Conservation (phyloP, 2,888 invertebrate species). For the Coleophora deauratella region DNA sequence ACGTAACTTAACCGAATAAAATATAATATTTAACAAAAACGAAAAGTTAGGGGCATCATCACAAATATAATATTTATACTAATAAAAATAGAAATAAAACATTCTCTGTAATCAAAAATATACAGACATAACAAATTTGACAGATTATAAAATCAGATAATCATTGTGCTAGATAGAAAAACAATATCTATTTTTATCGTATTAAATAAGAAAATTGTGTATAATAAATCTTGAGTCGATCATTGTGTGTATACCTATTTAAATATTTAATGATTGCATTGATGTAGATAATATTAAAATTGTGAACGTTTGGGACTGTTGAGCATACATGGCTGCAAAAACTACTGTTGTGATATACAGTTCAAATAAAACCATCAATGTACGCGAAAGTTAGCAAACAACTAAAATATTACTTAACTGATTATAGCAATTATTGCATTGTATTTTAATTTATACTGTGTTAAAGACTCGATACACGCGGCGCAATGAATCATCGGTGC, state of each 20-base stretch:
- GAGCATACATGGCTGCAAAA: conserved; percentile 32
- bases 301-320: conserved; percentile 36
- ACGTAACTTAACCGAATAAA: conserved; percentile 19
- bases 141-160: conserved; percentile 16
- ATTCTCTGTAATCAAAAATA: conserved; percentile 54
- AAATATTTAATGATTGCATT: too few species aligned
- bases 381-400: too few species aligned
- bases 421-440: too few species aligned
- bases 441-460: too few species aligned
- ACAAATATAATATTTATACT: conserved; percentile 12
- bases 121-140: conserved; percentile 44
- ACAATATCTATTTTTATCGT: too few species aligned
- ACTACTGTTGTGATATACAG: conserved; percentile 28
- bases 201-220: not conserved
- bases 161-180: conserved; percentile 13
- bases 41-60: conserved; percentile 15
- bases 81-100: conserved; percentile 32
- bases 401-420: too few species aligned
- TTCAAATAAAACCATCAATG: conserved; percentile 10
- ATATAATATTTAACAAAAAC: conserved; percentile 18
- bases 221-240: conserved; percentile 12
- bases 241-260: not conserved
- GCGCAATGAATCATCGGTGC: too few species aligned
- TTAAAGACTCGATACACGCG: too few species aligned
- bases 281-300: too few species aligned